Conservation (phyloP, 2,888 invertebrate species). For the Mongoloraphidia duomilia region DNA sequence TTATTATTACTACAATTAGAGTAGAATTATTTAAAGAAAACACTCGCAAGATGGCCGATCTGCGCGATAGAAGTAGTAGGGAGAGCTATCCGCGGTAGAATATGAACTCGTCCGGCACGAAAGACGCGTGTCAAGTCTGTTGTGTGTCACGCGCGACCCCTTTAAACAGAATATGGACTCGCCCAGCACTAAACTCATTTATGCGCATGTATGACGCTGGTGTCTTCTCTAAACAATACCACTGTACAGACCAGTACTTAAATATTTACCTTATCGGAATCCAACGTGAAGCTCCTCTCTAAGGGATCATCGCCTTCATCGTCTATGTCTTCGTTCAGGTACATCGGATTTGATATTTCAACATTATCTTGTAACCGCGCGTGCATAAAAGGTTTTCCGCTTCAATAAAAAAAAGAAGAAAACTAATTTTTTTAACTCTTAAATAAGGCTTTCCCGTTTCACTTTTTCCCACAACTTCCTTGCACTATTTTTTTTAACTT, state of each 20-base stretch:
- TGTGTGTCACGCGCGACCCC: no score
- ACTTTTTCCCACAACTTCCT: not conserved
- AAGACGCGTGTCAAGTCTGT: no score
- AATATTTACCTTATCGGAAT: slow-evolving; percentile 42
- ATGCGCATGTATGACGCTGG: no score
- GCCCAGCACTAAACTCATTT: no score
- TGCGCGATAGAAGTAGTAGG: no score
- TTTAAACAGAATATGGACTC: no score
- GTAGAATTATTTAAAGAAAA: no score
- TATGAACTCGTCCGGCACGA: no score
- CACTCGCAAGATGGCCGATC: no score
- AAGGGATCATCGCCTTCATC: slow-evolving; percentile 43
- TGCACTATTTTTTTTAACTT: not conserved
- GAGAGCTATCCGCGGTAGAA: no score
- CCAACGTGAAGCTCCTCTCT: slow-evolving; percentile 34
- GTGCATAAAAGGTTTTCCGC: slow-evolving; percentile 56
- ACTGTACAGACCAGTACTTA: not conserved
- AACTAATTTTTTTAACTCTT: not conserved
- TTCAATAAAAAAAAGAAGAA: slow-evolving; percentile 11
- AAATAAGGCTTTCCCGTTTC: not conserved
- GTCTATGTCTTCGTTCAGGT: slow-evolving; percentile 56
- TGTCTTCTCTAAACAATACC: no score
- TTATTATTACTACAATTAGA: no score
- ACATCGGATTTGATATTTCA: slow-evolving; percentile 78
- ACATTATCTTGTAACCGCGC: slow-evolving; percentile 70